These are phyloP conservation scores for Gavialis gangeticus DNA, from an alignment of 2,113 vertebrate species.

Conservation along the genomic window DNA sequence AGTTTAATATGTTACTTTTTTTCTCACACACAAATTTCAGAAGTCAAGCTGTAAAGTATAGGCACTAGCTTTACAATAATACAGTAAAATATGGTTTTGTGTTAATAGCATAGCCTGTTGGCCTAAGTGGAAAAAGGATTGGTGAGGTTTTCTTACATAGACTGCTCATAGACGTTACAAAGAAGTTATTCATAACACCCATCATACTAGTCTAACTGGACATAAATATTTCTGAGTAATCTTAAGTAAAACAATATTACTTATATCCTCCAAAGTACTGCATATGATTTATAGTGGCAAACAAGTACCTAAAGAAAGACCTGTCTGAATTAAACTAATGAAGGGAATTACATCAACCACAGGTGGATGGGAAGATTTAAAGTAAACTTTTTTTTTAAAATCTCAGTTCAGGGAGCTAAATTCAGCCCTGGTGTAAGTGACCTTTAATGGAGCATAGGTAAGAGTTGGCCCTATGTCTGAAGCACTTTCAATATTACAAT, in stretches of 20 bases:
- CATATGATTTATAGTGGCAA: not conserved
- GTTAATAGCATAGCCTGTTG: not conserved
- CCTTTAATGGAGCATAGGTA: slow-evolving; percentile 6
- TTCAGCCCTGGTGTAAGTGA: not conserved
- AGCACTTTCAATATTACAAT: not conserved
- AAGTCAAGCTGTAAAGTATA: not conserved
- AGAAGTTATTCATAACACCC: too few species aligned
- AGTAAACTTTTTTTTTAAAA: slow-evolving; percentile 7
- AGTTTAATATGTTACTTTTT: not conserved
- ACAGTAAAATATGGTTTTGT: not conserved
- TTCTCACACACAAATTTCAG: not conserved
- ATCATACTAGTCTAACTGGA: not conserved
- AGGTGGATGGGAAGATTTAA: not conserved
- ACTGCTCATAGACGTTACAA: not conserved
- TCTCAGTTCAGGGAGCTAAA: not conserved
- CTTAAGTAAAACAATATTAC: not conserved
- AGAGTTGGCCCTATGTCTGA: not conserved
- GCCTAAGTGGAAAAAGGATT: not conserved
- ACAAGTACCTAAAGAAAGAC: not conserved
- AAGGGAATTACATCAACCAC: not conserved
- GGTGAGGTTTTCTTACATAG: fast-evolving
- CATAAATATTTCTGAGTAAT: not conserved
- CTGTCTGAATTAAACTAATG: not conserved
- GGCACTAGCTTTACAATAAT: not conserved
- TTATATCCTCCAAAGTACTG: fast-evolving